Percentiles rank a stretch among this genome's conserved stretches.
phyloP scores from a whole-genome alignment of 2,888 invertebrate genomes.

The Plebejus argus region DNA sequence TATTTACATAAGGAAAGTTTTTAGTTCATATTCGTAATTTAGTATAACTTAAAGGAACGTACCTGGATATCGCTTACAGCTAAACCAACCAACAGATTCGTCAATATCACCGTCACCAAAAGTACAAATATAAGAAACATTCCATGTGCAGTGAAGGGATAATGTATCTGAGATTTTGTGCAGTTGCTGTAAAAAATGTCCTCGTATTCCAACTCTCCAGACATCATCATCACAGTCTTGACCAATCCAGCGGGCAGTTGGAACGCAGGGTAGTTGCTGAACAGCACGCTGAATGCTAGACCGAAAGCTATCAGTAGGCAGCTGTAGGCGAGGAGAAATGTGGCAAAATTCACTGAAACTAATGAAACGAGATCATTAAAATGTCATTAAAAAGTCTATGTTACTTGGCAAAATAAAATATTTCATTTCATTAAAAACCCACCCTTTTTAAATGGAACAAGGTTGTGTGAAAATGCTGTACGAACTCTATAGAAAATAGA shows the following conservation, averaged over 20 bases:
- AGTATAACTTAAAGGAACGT: conserved; percentile 30
- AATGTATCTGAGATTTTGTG: conserved; percentile 76
- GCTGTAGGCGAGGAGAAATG: conserved; percentile 89
- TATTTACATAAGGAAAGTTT: too few species aligned
- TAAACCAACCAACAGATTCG: conserved; percentile 91
- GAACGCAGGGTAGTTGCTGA: conserved; percentile 88
- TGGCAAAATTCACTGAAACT: conserved; percentile 91
- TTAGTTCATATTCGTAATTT: background rate
- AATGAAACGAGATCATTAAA: conserved; percentile 47
- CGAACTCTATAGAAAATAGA: too few species aligned
- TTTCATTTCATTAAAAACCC: background rate
- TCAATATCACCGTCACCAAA: conserved; percentile 89
- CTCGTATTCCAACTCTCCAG: conserved; percentile 92
- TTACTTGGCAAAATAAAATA: too few species aligned
- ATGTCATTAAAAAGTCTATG: too few species aligned
- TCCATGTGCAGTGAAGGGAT: conserved; percentile 87
- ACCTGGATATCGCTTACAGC: conserved; percentile 92
- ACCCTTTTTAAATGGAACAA: background rate
- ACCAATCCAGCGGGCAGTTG: conserved; percentile 84
- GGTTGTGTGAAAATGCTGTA: background rate
- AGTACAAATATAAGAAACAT: conserved; percentile 89
- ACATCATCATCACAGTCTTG: conserved; percentile 94
- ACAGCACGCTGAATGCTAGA: conserved; percentile 90
- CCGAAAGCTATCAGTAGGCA: conserved; percentile 91
- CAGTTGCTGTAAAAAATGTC: conserved; percentile 87